Conservation (phyloP, 1,140 invertebrate genomes). For the Heliconius melpomene region DNA sequence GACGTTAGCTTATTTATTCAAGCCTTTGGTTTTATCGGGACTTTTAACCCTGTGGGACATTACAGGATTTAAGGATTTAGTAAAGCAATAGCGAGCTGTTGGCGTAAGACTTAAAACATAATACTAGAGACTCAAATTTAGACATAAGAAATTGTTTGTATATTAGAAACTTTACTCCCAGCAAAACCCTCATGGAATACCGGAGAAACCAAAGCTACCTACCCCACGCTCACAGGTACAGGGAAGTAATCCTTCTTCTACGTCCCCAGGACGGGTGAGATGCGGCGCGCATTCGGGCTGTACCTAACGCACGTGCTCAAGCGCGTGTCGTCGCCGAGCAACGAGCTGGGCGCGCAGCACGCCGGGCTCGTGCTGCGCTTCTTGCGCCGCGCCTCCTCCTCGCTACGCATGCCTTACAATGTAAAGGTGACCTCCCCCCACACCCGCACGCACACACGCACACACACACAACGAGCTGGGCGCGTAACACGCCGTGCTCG, state of each 20-base stretch:
- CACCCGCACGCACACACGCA: constrained; percentile 18
- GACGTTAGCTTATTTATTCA: background rate
- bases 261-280: constrained; percentile 81
- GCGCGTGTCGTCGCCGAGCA: constrained; percentile 83
- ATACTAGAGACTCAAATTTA: too few relatives aligned
- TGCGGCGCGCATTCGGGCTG: constrained; percentile 90
- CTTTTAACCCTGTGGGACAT: too few relatives aligned
- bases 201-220: too few relatives aligned
- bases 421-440: constrained; percentile 59
- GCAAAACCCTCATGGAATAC: too few relatives aligned
- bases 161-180: too few relatives aligned
- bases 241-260: too few relatives aligned
- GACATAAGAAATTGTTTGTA: too few relatives aligned
- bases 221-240: too few relatives aligned
- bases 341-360: constrained; percentile 82
- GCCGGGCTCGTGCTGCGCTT: constrained; percentile 91
- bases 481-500: constrained; percentile 84
- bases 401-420: constrained; percentile 88
- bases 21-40: too few relatives aligned
- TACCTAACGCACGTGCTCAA: constrained; percentile 91
- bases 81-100: too few relatives aligned
- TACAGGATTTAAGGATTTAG: too few relatives aligned
- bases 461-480: constrained; percentile 77
- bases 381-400: constrained; percentile 89
- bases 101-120: too few relatives aligned